Conservation (phyloP, 2,888 invertebrate species). For the Colletes collaris region DNA sequence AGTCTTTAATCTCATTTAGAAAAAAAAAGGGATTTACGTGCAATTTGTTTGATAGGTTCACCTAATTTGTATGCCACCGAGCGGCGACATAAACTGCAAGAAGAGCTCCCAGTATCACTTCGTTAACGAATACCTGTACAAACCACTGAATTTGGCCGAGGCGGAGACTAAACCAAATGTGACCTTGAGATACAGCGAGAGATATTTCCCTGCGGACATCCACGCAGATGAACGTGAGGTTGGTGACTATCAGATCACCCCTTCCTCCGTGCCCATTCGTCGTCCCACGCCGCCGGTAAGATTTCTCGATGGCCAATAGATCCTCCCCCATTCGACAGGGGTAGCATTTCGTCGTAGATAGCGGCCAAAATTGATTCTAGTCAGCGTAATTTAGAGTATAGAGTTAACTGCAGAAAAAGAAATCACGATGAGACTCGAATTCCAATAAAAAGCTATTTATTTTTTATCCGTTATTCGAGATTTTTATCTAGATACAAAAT, state of each 20-base stretch:
- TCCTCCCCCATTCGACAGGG: too few species aligned
- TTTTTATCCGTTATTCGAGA: too few species aligned
- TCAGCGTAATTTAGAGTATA: too few species aligned
- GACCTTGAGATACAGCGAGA: constrained; percentile 90
- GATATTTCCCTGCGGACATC: constrained; percentile 92
- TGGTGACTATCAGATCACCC: constrained; percentile 76
- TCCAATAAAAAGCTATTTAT: too few species aligned
- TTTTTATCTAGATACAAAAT: too few species aligned
- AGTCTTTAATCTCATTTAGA: too few species aligned
- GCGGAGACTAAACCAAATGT: constrained; percentile 92
- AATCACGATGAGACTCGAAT: too few species aligned
- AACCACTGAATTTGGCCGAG: constrained; percentile 93
- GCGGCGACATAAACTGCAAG: constrained; percentile 94
- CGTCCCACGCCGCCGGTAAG: constrained; percentile 72
- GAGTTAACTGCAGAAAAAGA: too few species aligned
- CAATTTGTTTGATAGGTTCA: constrained; percentile 88
- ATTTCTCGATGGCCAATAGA: constrained; percentile 6
- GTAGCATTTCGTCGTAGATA: too few species aligned
- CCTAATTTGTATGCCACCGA: constrained; percentile 96
- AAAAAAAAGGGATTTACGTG: too few species aligned
- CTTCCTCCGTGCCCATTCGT: constrained; percentile 74
- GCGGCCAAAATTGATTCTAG: too few species aligned
- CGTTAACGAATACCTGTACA: constrained; percentile 96
- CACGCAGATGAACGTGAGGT: constrained; percentile 84
- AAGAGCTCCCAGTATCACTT: constrained; percentile 95